Evolutionary conservation across 2,113 vertebrate species (phyloP).

Genomic region (Eleginops maclovinus): DNA sequence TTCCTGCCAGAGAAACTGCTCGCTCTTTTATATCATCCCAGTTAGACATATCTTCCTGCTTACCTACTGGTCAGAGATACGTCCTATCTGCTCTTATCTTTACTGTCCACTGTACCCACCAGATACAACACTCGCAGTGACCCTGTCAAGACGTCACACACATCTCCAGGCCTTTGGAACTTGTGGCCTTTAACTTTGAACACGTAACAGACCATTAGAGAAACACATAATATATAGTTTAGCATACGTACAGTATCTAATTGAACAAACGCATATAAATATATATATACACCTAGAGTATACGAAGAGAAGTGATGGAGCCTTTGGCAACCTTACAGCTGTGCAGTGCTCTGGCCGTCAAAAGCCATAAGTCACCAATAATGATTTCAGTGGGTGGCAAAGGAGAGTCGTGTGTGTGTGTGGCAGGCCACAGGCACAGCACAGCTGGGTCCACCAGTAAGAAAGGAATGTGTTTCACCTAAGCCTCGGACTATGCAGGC

Average conservation of each 20-base stretch:
- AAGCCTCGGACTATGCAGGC: not conserved
- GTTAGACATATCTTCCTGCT: not conserved
- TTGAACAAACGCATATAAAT: not conserved
- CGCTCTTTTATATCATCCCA: not conserved
- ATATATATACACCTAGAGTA: not conserved
- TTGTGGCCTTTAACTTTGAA: not conserved
- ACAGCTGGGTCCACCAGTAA: constrained; percentile 59
- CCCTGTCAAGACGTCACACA: constrained; percentile 9
- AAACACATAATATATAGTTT: not conserved
- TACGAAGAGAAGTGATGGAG: not conserved
- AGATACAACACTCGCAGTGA: constrained; percentile 1
- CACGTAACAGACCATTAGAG: not conserved
- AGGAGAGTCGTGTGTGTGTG: constrained; percentile 46
- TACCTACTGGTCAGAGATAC: constrained; percentile 7
- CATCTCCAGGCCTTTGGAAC: not conserved
- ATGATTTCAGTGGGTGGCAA: constrained; percentile 57
- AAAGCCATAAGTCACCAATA: constrained; percentile 46
- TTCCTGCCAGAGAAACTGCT: not conserved
- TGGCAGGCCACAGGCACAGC: constrained; percentile 20
- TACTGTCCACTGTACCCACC: not conserved
- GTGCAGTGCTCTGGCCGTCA: constrained; percentile 21
- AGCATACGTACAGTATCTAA: not conserved
- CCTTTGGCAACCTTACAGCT: not conserved
- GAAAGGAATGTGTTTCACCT: constrained; percentile 47
- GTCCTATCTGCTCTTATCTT: constrained; percentile 35